These are phyloP conservation scores for Trachops cirrhosus DNA, from an alignment of 2,797 vertebrate species.

Conservation along the genomic window DNA sequence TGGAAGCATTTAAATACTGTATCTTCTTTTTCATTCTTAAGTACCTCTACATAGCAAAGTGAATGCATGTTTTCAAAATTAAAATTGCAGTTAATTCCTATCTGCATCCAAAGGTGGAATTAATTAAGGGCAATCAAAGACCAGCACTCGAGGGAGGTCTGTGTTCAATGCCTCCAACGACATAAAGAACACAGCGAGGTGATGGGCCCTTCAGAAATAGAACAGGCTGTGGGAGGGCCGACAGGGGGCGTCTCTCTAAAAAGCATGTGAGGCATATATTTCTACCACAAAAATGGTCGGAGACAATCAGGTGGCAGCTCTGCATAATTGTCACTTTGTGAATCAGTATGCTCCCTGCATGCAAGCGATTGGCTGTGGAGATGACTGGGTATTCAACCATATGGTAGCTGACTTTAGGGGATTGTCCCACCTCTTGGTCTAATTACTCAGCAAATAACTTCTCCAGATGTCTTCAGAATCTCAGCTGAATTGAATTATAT, in stretches of 20 bases:
- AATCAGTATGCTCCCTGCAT: constrained; percentile 43
- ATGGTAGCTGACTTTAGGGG: constrained; percentile 70
- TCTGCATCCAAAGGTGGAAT: neutral
- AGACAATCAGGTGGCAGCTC: neutral
- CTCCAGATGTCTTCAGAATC: constrained; percentile 78
- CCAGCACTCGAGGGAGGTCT: neutral
- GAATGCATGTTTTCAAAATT: neutral
- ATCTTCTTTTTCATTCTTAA: neutral
- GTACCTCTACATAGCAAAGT: neutral
- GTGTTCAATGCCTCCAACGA: neutral
- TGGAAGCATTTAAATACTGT: neutral
- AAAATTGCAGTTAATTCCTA: neutral
- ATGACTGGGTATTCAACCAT: constrained; percentile 66
- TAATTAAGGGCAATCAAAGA: neutral
- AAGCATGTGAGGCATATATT: neutral
- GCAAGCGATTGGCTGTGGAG: constrained; percentile 71
- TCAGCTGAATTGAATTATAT: constrained; percentile 78
- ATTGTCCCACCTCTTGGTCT: constrained; percentile 74
- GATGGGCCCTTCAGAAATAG: neutral
- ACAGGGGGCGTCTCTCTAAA: neutral
- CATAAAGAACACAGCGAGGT: neutral
- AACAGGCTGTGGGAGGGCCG: neutral
- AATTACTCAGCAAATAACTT: constrained; percentile 82
- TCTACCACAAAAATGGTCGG: neutral
- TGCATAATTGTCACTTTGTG: constrained; percentile 10